Evolutionary conservation across 2,797 vertebrate genomes (phyloP).

Genomic region (Gypaetus barbatus): DNA sequence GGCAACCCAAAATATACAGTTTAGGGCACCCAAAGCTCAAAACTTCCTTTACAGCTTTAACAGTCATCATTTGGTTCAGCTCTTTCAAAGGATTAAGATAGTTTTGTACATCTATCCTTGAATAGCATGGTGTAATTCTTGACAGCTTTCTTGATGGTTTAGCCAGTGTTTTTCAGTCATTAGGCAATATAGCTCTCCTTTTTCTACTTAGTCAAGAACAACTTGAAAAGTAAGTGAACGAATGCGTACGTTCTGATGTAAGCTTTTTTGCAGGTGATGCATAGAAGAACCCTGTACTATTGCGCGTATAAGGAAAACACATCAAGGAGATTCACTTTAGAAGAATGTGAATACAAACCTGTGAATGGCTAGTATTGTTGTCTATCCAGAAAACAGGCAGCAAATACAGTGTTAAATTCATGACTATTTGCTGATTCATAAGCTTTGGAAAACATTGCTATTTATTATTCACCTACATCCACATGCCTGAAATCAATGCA

Average conservation of each 20-base stretch:
- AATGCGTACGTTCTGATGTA: neutral
- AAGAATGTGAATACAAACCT: neutral
- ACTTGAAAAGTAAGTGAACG: constrained; percentile 44
- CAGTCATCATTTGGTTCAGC: constrained; percentile 15
- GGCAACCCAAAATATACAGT: neutral
- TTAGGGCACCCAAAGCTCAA: neutral
- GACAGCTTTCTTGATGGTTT: constrained; percentile 43
- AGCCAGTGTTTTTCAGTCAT: constrained; percentile 37
- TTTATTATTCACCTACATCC: neutral
- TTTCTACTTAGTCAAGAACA: constrained; percentile 42
- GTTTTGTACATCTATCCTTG: neutral
- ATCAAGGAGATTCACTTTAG: neutral
- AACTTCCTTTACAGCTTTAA: constrained; percentile 14
- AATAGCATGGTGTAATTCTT: constrained; percentile 49
- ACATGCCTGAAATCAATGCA: neutral
- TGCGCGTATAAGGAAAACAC: neutral
- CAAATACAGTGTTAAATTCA: neutral
- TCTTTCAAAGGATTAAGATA: constrained; percentile 33
- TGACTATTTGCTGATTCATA: neutral
- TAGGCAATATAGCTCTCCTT: constrained; percentile 38
- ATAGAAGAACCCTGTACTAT: neutral
- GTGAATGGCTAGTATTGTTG: neutral
- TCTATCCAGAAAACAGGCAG: neutral
- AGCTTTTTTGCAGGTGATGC: neutral
- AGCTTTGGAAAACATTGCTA: neutral